These are phyloP conservation scores for Euura saliciscinereae DNA, from an alignment of 1,140 invertebrate genomes.

Conservation along the genomic window DNA sequence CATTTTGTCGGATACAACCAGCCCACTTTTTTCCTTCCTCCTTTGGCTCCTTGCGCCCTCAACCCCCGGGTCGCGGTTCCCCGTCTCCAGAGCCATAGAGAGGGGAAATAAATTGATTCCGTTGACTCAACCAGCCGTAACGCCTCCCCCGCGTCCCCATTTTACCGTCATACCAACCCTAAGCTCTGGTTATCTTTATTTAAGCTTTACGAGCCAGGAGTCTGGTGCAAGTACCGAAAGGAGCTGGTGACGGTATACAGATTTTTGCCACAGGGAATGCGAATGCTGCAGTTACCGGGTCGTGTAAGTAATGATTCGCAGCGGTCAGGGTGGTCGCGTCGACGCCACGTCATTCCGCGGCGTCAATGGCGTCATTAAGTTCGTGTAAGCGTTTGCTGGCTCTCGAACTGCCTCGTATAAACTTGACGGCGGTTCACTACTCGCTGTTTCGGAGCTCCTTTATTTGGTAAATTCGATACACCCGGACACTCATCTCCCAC, in stretches of 20 bases:
- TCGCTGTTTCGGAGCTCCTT: too few relatives aligned
- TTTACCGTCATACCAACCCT: conserved; percentile 57
- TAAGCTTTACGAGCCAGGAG: conserved; percentile 55
- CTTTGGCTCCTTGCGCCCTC: not conserved
- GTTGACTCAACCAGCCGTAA: conserved; percentile 59
- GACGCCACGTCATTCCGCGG: too few relatives aligned
- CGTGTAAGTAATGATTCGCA: not conserved
- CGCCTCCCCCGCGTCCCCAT: conserved; percentile 25
- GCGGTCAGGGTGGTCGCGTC: not conserved
- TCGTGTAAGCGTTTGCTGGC: not conserved
- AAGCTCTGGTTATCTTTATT: conserved; percentile 60
- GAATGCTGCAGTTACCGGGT: not conserved
- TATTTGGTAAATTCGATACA: too few relatives aligned
- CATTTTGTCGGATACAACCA: conserved; percentile 12
- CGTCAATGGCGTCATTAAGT: not conserved
- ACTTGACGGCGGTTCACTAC: too few relatives aligned
- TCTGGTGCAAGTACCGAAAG: conserved; percentile 8
- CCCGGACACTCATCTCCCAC: too few relatives aligned
- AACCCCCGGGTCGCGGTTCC: conserved; percentile 21
- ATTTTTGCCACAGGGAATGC: conserved; percentile 14
- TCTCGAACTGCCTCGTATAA: too few relatives aligned
- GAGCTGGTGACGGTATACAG: conserved; percentile 29
- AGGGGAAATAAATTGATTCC: conserved; percentile 61
- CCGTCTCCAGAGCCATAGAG: conserved; percentile 29
- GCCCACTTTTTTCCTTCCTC: conserved; percentile 34